Base-by-base conservation (phyloP, 1,140 invertebrate genomes). In the Drosophila elegans region DNA sequence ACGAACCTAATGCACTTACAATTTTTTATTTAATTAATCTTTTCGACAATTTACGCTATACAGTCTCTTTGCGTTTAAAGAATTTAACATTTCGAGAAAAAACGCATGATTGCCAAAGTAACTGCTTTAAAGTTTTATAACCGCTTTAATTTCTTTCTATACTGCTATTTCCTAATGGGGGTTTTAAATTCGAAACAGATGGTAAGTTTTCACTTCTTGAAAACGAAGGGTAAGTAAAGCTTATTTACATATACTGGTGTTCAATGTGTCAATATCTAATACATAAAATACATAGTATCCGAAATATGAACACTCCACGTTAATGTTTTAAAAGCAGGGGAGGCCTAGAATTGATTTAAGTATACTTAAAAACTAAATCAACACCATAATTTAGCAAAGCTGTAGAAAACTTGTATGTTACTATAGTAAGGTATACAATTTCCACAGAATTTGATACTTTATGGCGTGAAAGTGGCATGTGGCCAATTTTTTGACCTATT, bases 161-260 rank as follows among this genome's bases (percentile, higher is more conserved):
- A 45, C 16, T 56, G 21, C 34, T 32, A 36, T 46, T 57, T 52
- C 32, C 27, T 49, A 36, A 44, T 38, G 38, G 29, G 45, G 38
- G 55, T 29, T 64, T 61, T 29, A 32, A 32, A 44, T 27, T 64
- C 21, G 41, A 63, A 53, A 78, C 29, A 85, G 82, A 75, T 48
- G 82, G 78, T 42, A 78, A 62, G 61, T 82, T 85, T 75, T 57
- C 38, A 45, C 27, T 80, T 16, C 57, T 66, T 25, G 73, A 90
- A 67, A 73, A 60, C 49, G 9, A 32, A 63, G 57, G 82, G 82
- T 85, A 60, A 85, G 82, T 86, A 48, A 13, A 59, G 32, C 34
- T 9, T 25, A 12, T 46, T n/a, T 6, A 21, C 29, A 12, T 52
- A 3, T 29, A 3, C 10, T 13, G 12, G 1, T 13, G 16, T 48